Evolutionary conservation across 2,113 vertebrate genomes (phyloP), one percentile per base, ranked within the genome.

Genomic region (Malurus alboscapulatus): DNA sequence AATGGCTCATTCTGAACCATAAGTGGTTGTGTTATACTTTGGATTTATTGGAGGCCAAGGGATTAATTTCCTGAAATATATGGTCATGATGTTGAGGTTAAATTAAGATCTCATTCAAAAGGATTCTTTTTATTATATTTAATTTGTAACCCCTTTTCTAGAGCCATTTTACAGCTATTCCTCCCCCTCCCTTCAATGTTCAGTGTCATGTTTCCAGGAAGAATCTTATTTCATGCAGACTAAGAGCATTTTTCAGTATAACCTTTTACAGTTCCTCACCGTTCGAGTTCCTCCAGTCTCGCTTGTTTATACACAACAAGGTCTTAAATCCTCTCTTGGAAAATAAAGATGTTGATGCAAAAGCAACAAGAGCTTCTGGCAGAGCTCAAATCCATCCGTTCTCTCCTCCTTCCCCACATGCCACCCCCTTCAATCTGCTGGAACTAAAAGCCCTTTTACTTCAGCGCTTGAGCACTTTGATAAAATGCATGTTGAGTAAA

Each of bases 11-110:
- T 59, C 94, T 96, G 95, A 89, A 7, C 90, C 82, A 2, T 87
- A 95, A 96, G 93, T 73, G 93, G 66, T 88, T 79, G 91, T 47
- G 80, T 90, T 94, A 59, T 63, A 19, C 90, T 74, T 53, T 6
- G 92, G 94, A 96, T 96, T 96, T 96, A 96, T 96, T 77, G 84
- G 65, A 95, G 94, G 95, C 87, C 59, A 8, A 94, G 87, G 91
- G 95, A 96, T 94, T 96, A 96, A 96, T 96, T 96, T 95, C 95
- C 94, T 91, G 96, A 85, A 95, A 94, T 96, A 92, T 83, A 94
- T 1, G 82, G 82, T 74, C 85, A 8, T 69, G 93, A 91, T 67
- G 93, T 67, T 93, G 95, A 95, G 95, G 95, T 95, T 96, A 96
- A 95, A 96, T 96, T 96, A 96, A 96, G 94, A 96, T 96, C 95